Conservation (phyloP, 2,113 vertebrate genomes). For the Pungitius pungitius region DNA sequence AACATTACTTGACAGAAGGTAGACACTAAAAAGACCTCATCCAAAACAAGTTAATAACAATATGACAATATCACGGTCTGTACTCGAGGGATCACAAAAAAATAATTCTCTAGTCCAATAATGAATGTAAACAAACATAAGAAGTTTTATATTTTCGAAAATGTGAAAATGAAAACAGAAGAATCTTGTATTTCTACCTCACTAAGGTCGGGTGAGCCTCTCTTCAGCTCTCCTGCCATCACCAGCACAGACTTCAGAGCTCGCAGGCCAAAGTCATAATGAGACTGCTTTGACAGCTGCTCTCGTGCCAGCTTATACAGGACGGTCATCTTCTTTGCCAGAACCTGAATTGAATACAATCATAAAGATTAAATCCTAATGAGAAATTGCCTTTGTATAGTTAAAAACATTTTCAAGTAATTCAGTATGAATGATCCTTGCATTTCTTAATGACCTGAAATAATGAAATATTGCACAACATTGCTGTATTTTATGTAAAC, state of each 20-base stretch:
- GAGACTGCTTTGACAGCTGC: slow-evolving; percentile 95
- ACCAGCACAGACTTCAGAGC: slow-evolving; percentile 96
- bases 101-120: neutral
- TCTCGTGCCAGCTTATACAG: slow-evolving; percentile 94
- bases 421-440: neutral
- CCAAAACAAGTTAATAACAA: neutral
- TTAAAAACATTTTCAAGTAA: neutral
- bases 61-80: too few relatives aligned
- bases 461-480: neutral
- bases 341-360: slow-evolving; percentile 74
- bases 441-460: neutral
- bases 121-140: neutral
- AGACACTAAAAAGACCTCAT: neutral
- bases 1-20: neutral
- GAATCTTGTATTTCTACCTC: slow-evolving; percentile 82
- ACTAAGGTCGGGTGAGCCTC: slow-evolving; percentile 87
- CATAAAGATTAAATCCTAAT: neutral
- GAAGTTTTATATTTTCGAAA: neutral
- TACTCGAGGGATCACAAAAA: slow-evolving; percentile 4
- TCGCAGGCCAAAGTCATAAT: slow-evolving; percentile 96
- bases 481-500: neutral
- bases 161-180: neutral
- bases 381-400: neutral
- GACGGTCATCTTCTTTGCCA: slow-evolving; percentile 99
- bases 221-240: slow-evolving; percentile 96